These are phyloP conservation scores for Metaphire vulgaris DNA, from an alignment of 1,140 invertebrate species.

Conservation along the genomic window DNA sequence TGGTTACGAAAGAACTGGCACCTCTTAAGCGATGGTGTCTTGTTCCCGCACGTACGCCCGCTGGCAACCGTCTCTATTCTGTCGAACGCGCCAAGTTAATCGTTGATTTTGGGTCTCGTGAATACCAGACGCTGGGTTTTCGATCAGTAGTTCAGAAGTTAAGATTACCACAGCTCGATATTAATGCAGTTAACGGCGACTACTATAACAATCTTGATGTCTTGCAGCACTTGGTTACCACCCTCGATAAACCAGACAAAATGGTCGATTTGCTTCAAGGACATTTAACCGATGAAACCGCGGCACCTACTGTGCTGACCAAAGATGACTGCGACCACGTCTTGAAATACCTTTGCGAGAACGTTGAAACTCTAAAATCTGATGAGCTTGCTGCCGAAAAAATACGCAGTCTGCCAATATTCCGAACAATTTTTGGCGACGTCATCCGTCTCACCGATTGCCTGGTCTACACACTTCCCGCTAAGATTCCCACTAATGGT, in stretches of 20 bases:
- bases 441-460: background rate
- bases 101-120: background rate
- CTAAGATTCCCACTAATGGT: background rate
- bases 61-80: background rate
- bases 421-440: background rate
- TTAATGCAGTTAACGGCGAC: background rate
- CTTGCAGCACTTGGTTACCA: background rate
- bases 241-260: background rate
- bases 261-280: background rate
- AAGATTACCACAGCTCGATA: background rate
- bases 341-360: background rate
- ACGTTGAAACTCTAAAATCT: background rate
- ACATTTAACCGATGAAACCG: background rate
- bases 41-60: conserved; percentile 7
- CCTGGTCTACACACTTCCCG: background rate
- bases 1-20: background rate
- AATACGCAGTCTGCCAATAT: background rate
- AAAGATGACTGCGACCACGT: background rate
- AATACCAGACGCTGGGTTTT: background rate
- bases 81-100: background rate
- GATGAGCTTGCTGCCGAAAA: background rate
- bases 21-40: conserved; percentile 18
- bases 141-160: background rate
- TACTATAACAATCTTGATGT: background rate
- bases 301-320: background rate